These are phyloP conservation scores for Scelioninae gen. 1 DNA, from an alignment of 2,888 invertebrate species.

Conservation along the genomic window DNA sequence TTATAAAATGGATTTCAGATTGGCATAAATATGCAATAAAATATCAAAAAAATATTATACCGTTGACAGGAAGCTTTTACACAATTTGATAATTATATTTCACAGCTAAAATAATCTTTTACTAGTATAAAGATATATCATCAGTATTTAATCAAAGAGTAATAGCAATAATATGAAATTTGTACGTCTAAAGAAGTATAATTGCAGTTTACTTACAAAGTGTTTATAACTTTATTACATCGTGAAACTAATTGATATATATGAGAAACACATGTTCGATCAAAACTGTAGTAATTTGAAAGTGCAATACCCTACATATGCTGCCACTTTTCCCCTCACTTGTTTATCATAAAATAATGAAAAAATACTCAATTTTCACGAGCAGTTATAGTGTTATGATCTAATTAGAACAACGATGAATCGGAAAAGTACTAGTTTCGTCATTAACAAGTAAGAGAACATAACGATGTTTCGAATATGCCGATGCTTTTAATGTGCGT, in stretches of 20 bases:
- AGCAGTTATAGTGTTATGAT: constrained; percentile 65
- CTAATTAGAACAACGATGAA: constrained; percentile 77
- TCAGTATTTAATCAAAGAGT: not conserved
- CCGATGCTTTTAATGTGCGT: constrained; percentile 69
- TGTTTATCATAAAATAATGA: constrained; percentile 45
- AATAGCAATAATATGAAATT: constrained; percentile 2
- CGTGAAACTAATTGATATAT: constrained; percentile 36
- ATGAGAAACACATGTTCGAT: constrained; percentile 40
- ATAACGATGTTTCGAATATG: constrained; percentile 60
- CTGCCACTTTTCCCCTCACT: constrained; percentile 13
- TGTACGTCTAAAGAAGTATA: constrained; percentile 5
- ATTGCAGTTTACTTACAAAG: constrained; percentile 7
- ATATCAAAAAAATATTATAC: constrained; percentile 37
- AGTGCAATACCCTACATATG: constrained; percentile 35
- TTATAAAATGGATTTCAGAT: constrained; percentile 75
- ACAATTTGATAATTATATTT: constrained; percentile 27
- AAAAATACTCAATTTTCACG: constrained; percentile 10
- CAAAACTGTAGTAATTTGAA: constrained; percentile 24
- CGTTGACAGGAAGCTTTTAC: constrained; percentile 34
- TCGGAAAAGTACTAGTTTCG: constrained; percentile 76
- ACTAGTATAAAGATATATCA: too few species aligned
- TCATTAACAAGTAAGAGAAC: constrained; percentile 75
- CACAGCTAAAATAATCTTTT: not conserved
- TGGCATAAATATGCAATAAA: constrained; percentile 66
- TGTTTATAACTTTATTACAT: constrained; percentile 40